Conservation (phyloP, 2,797 vertebrate genomes). For the Typhlichthys subterraneus region DNA sequence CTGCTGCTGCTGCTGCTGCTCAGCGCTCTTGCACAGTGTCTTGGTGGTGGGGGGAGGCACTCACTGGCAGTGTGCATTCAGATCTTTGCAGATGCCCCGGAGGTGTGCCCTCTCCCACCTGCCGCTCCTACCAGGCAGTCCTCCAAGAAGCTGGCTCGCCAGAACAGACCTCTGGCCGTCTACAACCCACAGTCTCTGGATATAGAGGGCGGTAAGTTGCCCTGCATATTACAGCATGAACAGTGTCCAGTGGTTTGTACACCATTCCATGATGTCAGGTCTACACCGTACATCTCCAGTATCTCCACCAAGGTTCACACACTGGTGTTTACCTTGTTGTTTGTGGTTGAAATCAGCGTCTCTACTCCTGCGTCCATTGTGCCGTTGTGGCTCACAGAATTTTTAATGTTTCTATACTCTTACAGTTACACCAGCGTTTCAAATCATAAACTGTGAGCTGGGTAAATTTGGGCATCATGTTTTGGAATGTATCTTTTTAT, state of each 20-base stretch:
- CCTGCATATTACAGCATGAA: constrained; percentile 8
- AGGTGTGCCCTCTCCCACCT: constrained; percentile 76
- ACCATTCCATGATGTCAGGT: neutral
- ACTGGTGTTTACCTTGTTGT: no score
- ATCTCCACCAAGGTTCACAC: no score
- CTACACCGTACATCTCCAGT: no score
- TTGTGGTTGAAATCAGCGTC: no score
- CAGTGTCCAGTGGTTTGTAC: neutral
- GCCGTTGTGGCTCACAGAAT: no score
- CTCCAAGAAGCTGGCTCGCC: constrained; percentile 84
- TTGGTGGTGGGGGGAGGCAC: constrained; percentile 17
- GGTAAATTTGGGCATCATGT: no score
- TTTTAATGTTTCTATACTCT: no score
- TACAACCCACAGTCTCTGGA: constrained; percentile 89
- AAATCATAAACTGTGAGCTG: no score
- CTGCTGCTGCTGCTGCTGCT: constrained; percentile 16
- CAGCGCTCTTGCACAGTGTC: constrained; percentile 8
- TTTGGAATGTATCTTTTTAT: no score
- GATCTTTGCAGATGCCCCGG: constrained; percentile 92
- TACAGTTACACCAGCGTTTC: no score
- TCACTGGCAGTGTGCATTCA: constrained; percentile 65
- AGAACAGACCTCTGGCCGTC: constrained; percentile 90
- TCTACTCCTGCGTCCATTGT: no score
- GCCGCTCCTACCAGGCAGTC: constrained; percentile 88
- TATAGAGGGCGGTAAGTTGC: constrained; percentile 88